Evolutionary conservation across 2,113 vertebrate species (phyloP), one percentile per base, ranked within the genome.

Genomic region (Thryonomys swinderianus): DNA sequence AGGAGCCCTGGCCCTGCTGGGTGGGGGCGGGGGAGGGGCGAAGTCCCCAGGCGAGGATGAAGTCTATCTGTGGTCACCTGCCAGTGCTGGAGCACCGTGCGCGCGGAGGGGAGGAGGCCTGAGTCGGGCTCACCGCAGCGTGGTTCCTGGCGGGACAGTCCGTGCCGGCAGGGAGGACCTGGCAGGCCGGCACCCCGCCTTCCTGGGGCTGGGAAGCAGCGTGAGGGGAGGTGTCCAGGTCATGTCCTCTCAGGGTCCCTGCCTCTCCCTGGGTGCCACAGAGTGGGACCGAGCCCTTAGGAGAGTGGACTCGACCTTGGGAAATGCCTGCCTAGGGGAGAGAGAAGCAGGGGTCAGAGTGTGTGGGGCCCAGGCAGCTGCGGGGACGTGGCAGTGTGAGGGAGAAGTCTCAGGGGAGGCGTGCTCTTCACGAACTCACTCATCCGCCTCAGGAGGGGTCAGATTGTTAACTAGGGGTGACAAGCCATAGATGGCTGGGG

Each of bases 291-390:
- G 42, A 8, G 5, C 51, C n/a, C 57, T 53, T 17, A 20, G 10
- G 57, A 37, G 34, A 20, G 17, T 42, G 23, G 83, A 53, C 13
- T 17, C 7, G 66, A n/a, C 61, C 48, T 57, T 73, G 81, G 67
- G 45, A 78, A 34, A 79, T 30, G 12, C 78, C n/a, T n/a, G 1
- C 8, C 5, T 57, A 8, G 20, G 5, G 9, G 30, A 37, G 86
- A 95, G 59, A 66, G 48, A 21, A 45, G 17, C 13, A 25, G 16
- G 12, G 20, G 34, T 62, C 32, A 32, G 40, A 40, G 17, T 51
- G 6, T 48, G 0, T 1, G 34, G 4, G 42, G 16, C 25, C 76
- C 11, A 23, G 32, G 64, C 55, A 37, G 40, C 32, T 17, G 1
- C 3, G 2, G 25, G 4, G 4, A 10, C 27, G 5, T 5, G 0